Base-by-base conservation (phyloP, 2,888 invertebrate species). In the Cataglyphis albicans region DNA sequence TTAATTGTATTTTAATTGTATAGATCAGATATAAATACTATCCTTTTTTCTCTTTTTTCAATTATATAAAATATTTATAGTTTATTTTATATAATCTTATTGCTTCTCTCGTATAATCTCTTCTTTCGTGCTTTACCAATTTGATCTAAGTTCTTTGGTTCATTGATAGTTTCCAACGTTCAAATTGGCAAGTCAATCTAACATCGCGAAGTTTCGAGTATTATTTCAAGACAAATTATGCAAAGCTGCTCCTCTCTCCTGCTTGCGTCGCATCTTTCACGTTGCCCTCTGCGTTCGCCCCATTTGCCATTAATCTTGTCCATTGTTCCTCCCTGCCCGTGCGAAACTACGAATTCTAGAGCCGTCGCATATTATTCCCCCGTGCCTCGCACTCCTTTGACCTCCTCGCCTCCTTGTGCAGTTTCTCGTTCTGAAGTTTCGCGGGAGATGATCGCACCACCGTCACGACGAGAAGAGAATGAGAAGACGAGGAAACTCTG, bases 301-400 rank as follows among this genome's bases (percentile, higher is more conserved):
- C 87, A 86, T 86, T 91, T 86, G 81, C 91, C 88, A 92, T 91
- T 91, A 92, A 92, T 92, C 91, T 91, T 88, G 86, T 86, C 88
- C 87, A 91, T 91, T 92, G 92, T 92, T 91, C 90, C 85, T 91
- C 90, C 85, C 89, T 82, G 41, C 38, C 73, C 87, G 88, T 78
- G 85, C 87, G 89, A 89, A 89, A 89, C 88, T 89, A 88, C 68
- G 87, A 85, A 91, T 91, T 91, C 89, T 86, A 81, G 87, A 88
- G 87, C 88, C 86, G 86, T 84, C 84, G 85, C 89, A 87, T 86
- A 90, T 90, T 90, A 90, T 88, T 90, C 85, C 88, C 84, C 84
- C 78, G 82, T 81, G 73, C 57, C 68, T 68, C 81, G 48, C 59
- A 59, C 84, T 67, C 85, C 57, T 81, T 64, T 65, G 68, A 55